Conservation (phyloP, 1,140 invertebrate genomes). For the Subanguina moxae region DNA sequence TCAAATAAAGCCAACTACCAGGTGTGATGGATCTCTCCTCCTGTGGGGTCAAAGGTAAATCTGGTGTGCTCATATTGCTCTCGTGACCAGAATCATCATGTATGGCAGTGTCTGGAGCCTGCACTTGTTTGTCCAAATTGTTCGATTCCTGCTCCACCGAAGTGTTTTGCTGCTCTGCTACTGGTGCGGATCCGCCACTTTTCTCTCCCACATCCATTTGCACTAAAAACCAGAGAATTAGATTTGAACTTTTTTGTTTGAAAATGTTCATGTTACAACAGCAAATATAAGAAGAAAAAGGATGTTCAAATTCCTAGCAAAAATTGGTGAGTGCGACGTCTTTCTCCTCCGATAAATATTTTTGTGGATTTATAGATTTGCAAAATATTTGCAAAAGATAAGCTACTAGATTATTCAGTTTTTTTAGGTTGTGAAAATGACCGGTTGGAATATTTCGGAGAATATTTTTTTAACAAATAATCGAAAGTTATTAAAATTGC, state of each 20-base stretch:
- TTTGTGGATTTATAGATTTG: background rate
- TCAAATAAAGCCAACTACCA: conserved; percentile 11
- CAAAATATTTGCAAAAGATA: too few relatives aligned
- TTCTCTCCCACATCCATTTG: background rate
- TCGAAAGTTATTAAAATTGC: too few relatives aligned
- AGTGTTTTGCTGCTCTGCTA: background rate
- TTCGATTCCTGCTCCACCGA: background rate
- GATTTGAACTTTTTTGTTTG: background rate
- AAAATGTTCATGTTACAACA: background rate
- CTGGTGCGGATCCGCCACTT: background rate
- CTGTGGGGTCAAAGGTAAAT: conserved; percentile 22
- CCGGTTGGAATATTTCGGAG: too few relatives aligned
- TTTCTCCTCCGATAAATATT: background rate
- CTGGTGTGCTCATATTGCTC: conserved; percentile 19
- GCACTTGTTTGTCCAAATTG: background rate
- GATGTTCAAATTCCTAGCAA: background rate
- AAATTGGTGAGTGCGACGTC: background rate
- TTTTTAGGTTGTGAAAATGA: too few relatives aligned
- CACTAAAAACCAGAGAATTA: background rate
- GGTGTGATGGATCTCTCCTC: conserved; percentile 10
- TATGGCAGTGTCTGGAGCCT: conserved; percentile 10
- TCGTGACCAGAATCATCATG: conserved; percentile 29
- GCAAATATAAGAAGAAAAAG: background rate
- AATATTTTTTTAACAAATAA: too few relatives aligned
- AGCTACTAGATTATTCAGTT: too few relatives aligned